These are phyloP conservation scores for Trachelipus rathkii DNA, from an alignment of 1,140 invertebrate species.

Conservation along the genomic window DNA sequence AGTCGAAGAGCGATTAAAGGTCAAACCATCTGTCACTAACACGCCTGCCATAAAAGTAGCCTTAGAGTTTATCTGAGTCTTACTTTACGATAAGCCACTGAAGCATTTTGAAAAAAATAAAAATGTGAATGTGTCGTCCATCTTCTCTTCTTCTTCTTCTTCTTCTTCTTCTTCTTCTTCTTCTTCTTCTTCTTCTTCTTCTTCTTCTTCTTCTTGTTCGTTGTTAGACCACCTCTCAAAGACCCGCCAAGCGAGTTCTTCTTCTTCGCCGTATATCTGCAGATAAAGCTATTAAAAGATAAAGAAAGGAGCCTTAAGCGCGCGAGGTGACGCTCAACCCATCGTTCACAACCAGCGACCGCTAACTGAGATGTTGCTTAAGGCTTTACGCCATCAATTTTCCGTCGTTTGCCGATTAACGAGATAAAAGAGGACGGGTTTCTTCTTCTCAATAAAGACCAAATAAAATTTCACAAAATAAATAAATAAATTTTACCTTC, in stretches of 20 bases:
- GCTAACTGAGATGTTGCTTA: not conserved
- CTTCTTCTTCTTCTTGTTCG: no score
- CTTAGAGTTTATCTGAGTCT: not conserved
- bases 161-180: no score
- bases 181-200: no score
- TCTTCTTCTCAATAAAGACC: no score
- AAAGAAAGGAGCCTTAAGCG: not conserved
- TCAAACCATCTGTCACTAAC: no score
- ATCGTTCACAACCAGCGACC: not conserved
- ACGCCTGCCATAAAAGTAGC: not conserved
- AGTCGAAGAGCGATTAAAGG: no score
- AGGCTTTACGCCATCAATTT: not conserved
- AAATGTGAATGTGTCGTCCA: not conserved
- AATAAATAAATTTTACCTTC: no score
- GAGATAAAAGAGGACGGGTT: not conserved
- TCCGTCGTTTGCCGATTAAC: not conserved
- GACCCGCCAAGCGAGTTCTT: constrained; percentile 5
- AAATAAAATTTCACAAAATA: no score
- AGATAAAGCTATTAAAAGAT: constrained; percentile 11
- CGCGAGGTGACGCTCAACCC: not conserved
- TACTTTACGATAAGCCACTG: constrained; percentile 6
- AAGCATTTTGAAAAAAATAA: not conserved
- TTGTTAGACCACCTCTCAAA: not conserved
- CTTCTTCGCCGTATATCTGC: not conserved
- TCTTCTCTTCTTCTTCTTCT: no score